phyloP scores from a whole-genome alignment of 2,797 vertebrate species.

The Brotula barbata region DNA sequence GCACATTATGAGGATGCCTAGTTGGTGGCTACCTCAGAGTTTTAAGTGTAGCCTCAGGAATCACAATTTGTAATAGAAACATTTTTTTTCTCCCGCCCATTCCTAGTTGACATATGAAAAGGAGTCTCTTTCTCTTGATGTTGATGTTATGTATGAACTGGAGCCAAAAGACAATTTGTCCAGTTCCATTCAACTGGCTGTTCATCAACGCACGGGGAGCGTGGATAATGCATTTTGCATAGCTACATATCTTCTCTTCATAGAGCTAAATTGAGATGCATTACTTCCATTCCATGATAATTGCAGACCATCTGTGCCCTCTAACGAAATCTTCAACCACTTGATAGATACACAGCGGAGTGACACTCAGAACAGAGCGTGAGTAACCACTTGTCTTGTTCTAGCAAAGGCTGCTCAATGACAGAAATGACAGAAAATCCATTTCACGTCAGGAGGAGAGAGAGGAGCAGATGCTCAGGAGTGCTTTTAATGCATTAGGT shows the following conservation, averaged over 20 bases:
- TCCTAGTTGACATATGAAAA: slow-evolving; percentile 20
- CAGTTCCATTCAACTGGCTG: slow-evolving; percentile 44
- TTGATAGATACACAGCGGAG: slow-evolving; percentile 69
- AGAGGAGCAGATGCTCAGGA: slow-evolving; percentile 47
- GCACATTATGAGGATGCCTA: too few species aligned
- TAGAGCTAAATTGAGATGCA: slow-evolving; percentile 74
- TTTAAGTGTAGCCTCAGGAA: too few species aligned
- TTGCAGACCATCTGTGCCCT: slow-evolving; percentile 74
- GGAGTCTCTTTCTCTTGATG: slow-evolving; percentile 23
- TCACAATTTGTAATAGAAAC: too few species aligned
- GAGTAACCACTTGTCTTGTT: slow-evolving; percentile 66
- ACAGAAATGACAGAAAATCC: slow-evolving; percentile 74
- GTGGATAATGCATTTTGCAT: slow-evolving; percentile 64
- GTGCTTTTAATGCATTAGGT: slow-evolving; percentile 49
- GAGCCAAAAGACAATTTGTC: slow-evolving; percentile 57
- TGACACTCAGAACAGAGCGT: slow-evolving; percentile 55
- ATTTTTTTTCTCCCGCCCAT: too few species aligned
- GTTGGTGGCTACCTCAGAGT: too few species aligned
- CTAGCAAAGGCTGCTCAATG: slow-evolving; percentile 52
- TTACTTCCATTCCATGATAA: slow-evolving; percentile 73
- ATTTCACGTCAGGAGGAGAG: slow-evolving; percentile 57
- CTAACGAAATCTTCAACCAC: slow-evolving; percentile 64
- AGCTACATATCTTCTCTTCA: slow-evolving; percentile 64
- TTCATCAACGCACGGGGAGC: slow-evolving; percentile 50
- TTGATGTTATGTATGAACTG: slow-evolving; percentile 48